Evolutionary conservation across 1,140 invertebrate species (phyloP), one percentile per base, ranked within the genome.

Genomic region (Sinella curviseta): DNA sequence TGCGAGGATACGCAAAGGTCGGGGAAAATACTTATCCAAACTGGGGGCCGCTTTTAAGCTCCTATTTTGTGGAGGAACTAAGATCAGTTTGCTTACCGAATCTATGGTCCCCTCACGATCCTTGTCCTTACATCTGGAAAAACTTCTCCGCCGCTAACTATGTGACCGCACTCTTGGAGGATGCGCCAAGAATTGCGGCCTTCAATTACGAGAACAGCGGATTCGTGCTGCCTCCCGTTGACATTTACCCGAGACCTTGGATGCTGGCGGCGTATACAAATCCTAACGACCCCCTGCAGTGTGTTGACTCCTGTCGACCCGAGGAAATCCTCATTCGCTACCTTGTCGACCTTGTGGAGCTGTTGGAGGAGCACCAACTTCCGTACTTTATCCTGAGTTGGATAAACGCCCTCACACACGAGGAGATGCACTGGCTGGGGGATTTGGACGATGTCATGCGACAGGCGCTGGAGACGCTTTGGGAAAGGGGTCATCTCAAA

Each of bases 181-280:
- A 83, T 55, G 77, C 76, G 0, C 82, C 82, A 8, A 48, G 84
- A 28, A 82, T 86, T 33, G 83, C 85, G 17, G 85, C 84, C 36
- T 88, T 87, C 77, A 87, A 88, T 82, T 87, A 86, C 80, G 28
- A 85, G 14, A 85, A 85, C 28, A 82, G 82, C 28, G 88, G 88
- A 8, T 88, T 88, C 83, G 76, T 84, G 8, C 60, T 84, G 1
- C 80, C 83, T 34, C 88, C 88, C 0, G 85, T 86, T 0, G 85
- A 88, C 78, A 86, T 85, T 83, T 88, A 88, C 78, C 79, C 86
- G 12, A 74, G 87, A 4, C 85, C 87, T 17, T 86, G 87, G 74
- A 86, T 85, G 81, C 35, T 81, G 0, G 78, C 79, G 2, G 77
- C 33, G 48, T 48, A 78, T 34, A 24, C 48, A 8, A n/a, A n/a